phyloP scores from a whole-genome alignment of 2,888 invertebrate genomes.

The Lapara coniferarum region DNA sequence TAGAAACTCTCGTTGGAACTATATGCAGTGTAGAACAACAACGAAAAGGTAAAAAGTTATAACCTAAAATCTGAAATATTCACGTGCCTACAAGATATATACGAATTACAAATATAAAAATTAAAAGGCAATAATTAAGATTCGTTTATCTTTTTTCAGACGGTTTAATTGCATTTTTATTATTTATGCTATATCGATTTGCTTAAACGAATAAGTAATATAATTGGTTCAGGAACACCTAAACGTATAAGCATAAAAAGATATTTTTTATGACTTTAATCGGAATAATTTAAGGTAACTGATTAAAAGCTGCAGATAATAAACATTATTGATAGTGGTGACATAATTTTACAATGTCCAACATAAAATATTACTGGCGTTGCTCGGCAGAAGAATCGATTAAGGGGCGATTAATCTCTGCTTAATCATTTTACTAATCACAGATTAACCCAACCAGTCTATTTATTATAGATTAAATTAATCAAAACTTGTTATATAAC shows the following conservation, averaged over 20 bases:
- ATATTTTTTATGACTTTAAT: not conserved
- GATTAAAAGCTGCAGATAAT: not conserved
- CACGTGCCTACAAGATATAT: too few relatives aligned
- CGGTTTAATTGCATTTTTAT: too few relatives aligned
- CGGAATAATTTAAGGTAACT: not conserved
- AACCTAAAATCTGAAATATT: too few relatives aligned
- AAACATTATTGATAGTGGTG: not conserved
- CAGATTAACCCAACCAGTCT: not conserved
- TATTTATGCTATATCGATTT: too few relatives aligned
- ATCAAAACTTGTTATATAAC: not conserved
- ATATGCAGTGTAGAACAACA: too few relatives aligned
- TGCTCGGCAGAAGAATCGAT: not conserved
- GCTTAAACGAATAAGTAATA: not conserved
- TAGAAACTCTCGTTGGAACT: too few relatives aligned
- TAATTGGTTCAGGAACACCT: not conserved
- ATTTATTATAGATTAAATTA: not conserved
- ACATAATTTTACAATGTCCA: not conserved
- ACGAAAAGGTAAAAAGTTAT: too few relatives aligned
- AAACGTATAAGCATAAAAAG: not conserved
- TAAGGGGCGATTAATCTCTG: not conserved
- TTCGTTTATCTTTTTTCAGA: too few relatives aligned
- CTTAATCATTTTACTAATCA: not conserved
- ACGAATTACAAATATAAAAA: too few relatives aligned
- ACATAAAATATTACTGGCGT: not conserved
- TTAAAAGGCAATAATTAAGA: too few relatives aligned